These are phyloP conservation scores for Trissolcus japonicus DNA, from an alignment of 2,888 invertebrate species.

Conservation along the genomic window DNA sequence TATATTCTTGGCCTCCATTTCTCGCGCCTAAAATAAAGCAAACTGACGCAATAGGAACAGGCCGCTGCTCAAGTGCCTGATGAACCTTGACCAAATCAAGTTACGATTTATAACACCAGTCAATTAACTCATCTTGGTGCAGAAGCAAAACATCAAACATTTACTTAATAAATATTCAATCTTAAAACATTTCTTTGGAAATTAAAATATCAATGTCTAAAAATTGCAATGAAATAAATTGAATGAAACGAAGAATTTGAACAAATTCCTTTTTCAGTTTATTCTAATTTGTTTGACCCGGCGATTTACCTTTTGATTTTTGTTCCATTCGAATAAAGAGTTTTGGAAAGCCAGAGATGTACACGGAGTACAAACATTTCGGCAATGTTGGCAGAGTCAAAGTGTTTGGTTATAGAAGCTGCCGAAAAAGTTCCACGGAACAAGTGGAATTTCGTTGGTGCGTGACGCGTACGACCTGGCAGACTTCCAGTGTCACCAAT, in stretches of 20 bases:
- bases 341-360: constrained; percentile 6
- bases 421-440: constrained; percentile 41
- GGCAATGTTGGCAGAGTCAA: constrained; percentile 26
- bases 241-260: neutral
- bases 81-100: constrained; percentile 20
- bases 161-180: neutral
- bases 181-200: too few species aligned
- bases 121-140: neutral
- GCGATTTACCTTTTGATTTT: neutral
- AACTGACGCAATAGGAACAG: neutral
- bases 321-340: neutral
- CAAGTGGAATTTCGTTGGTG: constrained; percentile 45
- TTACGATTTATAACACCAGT: neutral
- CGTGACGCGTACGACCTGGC: constrained; percentile 55
- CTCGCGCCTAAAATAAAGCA: constrained; percentile 13
- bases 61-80: neutral
- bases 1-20: constrained; percentile 41
- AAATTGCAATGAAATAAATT: too few species aligned
- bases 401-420: constrained; percentile 13
- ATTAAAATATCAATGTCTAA: too few species aligned
- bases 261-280: neutral
- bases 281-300: neutral
- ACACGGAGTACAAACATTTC: constrained; percentile 12
- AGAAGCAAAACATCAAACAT: neutral
- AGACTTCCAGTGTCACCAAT: constrained; percentile 49